Conservation (phyloP, 2,113 vertebrate species). For the Neodontobutis hainanensis region DNA sequence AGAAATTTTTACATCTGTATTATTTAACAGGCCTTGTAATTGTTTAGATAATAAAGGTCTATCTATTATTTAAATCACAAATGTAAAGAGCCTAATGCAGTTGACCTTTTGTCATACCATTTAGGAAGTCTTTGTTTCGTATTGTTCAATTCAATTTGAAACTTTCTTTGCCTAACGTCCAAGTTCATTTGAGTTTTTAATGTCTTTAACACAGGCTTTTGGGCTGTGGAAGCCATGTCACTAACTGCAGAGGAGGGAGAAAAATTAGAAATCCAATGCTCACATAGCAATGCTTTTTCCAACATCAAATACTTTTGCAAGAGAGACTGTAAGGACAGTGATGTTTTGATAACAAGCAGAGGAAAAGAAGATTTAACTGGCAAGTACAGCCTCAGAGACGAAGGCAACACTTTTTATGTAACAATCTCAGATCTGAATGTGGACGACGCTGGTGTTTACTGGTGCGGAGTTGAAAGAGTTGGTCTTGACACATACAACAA, state of each 20-base stretch:
- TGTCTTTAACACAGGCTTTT: conserved; percentile 35
- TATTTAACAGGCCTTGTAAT: no score
- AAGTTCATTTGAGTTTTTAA: conserved; percentile 2
- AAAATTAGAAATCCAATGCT: conserved; percentile 25
- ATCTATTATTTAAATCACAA: no score
- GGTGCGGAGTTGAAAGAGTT: conserved; percentile 47
- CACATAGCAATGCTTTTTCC: not conserved
- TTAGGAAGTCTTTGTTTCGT: no score
- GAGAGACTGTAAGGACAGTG: not conserved
- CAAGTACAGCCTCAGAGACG: conserved; percentile 42
- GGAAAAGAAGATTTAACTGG: accelerated
- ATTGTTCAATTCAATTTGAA: no score
- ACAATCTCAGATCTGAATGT: conserved; percentile 31
- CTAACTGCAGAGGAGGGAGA: conserved; percentile 14
- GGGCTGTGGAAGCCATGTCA: not conserved
- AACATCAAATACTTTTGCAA: conserved; percentile 68
- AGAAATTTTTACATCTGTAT: no score
- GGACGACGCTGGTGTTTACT: conserved; percentile 51
- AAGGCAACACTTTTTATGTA: conserved; percentile 49
- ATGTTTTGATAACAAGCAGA: conserved; percentile 37
- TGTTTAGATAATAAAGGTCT: no score
- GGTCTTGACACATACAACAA: conserved; percentile 3
- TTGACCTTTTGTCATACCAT: no score
- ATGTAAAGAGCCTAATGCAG: no score
- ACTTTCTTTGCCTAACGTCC: no score